phyloP scores from a whole-genome alignment of 2,888 invertebrate species.

The Branchellion lobata region DNA sequence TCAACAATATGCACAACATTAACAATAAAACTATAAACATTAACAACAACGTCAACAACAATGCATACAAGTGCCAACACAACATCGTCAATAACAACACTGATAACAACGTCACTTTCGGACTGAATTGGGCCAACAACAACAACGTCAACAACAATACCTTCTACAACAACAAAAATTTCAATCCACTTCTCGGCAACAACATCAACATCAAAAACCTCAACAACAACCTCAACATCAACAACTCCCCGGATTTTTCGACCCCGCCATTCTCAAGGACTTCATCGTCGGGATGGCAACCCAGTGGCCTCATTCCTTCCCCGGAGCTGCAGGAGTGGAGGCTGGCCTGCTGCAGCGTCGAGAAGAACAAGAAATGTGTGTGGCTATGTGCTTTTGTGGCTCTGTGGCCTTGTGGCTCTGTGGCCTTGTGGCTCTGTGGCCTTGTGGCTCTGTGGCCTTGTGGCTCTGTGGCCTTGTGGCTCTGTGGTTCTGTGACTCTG shows the following conservation, averaged over 20 bases:
- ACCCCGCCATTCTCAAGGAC: conserved; percentile 24
- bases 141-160: neutral
- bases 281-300: conserved; percentile 63
- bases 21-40: neutral
- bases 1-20: neutral
- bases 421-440: no score
- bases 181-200: neutral
- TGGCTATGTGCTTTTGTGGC: conserved; percentile 29
- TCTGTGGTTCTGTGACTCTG: no score
- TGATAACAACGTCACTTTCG: neutral
- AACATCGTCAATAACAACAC: neutral
- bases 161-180: neutral
- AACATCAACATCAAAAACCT: neutral
- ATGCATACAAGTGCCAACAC: neutral
- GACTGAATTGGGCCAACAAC: neutral
- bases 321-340: conserved; percentile 98
- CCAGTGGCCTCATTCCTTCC: conserved; percentile 94
- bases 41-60: neutral
- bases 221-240: neutral
- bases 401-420: no score
- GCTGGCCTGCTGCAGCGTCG: conserved; percentile 89
- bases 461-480: no score
- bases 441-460: no score
- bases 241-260: neutral
- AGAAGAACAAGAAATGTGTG: conserved; percentile 93